A percentile compares a stretch with the other conserved stretches of the same genome.
Evolutionary conservation across 1,140 invertebrate species (phyloP).

Genomic region (Drosophila guanche): DNA sequence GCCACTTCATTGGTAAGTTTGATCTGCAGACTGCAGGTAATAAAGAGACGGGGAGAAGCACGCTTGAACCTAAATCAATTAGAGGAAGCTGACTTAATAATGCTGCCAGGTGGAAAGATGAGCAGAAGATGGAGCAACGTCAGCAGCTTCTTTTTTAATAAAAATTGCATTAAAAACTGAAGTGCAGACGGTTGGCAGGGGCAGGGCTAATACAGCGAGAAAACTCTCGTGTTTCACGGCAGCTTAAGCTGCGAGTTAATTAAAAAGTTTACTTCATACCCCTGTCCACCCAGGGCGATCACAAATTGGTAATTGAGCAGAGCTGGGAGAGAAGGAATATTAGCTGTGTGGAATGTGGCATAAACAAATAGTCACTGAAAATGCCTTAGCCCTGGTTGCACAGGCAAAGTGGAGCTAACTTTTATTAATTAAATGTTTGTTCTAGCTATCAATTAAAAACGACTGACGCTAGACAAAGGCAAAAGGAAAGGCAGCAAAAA

Average conservation of each 20-base stretch:
- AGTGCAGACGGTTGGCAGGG: slow-evolving; percentile 5
- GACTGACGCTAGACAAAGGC: slow-evolving; percentile 17
- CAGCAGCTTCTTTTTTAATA: slow-evolving; percentile 48
- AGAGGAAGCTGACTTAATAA: slow-evolving; percentile 47
- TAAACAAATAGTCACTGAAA: too few relatives aligned
- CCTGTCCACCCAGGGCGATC: slow-evolving; percentile 30
- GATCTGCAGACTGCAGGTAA: slow-evolving; percentile 29
- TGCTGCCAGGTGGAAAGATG: slow-evolving; percentile 25
- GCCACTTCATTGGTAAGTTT: slow-evolving; percentile 68
- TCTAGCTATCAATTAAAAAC: slow-evolving; percentile 56
- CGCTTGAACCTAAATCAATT: slow-evolving; percentile 59
- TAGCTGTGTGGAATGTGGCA: too few relatives aligned
- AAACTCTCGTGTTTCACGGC: slow-evolving; percentile 21
- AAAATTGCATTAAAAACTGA: slow-evolving; percentile 57
- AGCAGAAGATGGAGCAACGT: slow-evolving; percentile 8
- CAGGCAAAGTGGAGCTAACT: slow-evolving; percentile 27
- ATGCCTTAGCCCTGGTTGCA: slow-evolving; percentile 20
- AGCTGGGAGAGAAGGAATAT: not conserved
- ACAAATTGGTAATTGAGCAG: not conserved
- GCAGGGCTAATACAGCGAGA: not conserved
- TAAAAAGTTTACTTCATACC: slow-evolving; percentile 62
- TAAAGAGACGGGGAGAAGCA: not conserved
- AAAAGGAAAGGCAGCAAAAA: not conserved
- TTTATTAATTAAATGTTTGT: slow-evolving; percentile 62
- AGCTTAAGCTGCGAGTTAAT: slow-evolving; percentile 48